Evolutionary conservation across 2,113 vertebrate species (phyloP), one percentile per base, ranked within the genome.

Genomic region (Madoqua kirkii): DNA sequence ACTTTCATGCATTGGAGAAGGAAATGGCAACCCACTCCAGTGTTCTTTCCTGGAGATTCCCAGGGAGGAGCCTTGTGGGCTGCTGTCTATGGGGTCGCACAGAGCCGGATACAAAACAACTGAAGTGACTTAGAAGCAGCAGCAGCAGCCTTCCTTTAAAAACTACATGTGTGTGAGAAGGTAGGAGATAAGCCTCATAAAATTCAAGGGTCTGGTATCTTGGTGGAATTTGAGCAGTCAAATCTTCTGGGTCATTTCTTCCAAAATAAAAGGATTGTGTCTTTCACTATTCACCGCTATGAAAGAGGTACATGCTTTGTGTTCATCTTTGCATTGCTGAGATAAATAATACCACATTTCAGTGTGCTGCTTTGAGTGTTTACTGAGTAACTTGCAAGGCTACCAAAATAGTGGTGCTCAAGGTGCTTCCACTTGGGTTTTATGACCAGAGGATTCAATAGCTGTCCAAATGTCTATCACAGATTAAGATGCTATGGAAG

Each of bases 71-170:
- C 16, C 62, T 67, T 3, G 33, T 17, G 33, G 62, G 33, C 62
- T 67, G 62, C 62, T 7, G 0, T 67, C 33, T n/a, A 19, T 19
- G 62, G 33, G 62, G 33, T n/a, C 2, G 0, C 33, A n/a, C 33
- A 67, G 62, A 67, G 62, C 17, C 8, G 1, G 62, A n/a, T 16
- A 67, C 3, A 29, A 60, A 60, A 60, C 27, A 17, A n/a, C 33
- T 64, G 62, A 67, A 67, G 62, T 0, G 1, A 17, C 62, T 67
- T 19, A 67, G 59, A 31, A 33, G 60, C 40, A 43, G 5, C 29
- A 60, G 60, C 62, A 67, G 16, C 62, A 36, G 15, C 76, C 29
- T 71, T 71, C 64, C 64, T 91, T 86, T 48, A 59, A 52, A 83
- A 88, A 88, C 15, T 29, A 31, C 45, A 48, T 71, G 13, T 88